Evolutionary conservation across 2,797 vertebrate genomes (phyloP).

Genomic region (Percopsis omiscomaycus): DNA sequence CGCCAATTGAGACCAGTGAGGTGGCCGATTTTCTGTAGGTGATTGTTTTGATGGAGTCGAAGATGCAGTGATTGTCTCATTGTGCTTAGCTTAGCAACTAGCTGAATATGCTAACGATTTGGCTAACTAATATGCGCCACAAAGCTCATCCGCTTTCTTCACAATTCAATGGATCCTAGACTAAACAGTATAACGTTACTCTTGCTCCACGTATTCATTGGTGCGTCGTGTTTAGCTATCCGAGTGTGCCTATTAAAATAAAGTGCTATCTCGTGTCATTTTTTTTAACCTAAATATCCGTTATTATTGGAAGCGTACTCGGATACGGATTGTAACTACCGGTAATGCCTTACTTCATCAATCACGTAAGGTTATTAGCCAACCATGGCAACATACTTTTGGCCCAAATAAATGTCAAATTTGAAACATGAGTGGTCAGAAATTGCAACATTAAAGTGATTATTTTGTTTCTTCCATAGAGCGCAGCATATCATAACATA

Average conservation of each 20-base stretch:
- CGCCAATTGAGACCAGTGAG: background rate
- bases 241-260: constrained; percentile 4
- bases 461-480: background rate
- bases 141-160: constrained; percentile 67
- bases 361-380: constrained; percentile 9
- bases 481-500: background rate
- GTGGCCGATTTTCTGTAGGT: background rate
- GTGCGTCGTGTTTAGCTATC: constrained; percentile 1
- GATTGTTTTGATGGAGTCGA: constrained; percentile 48
- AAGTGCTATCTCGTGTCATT: constrained; percentile 14
- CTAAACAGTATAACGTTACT: constrained; percentile 56
- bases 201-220: background rate
- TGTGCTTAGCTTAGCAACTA: constrained; percentile 56
- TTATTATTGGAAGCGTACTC: constrained; percentile 60
- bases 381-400: background rate
- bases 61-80: constrained; percentile 63
- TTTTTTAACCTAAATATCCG: constrained; percentile 61
- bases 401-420: background rate
- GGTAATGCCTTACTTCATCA: constrained; percentile 17
- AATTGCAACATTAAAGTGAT: constrained; percentile 15
- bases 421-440: background rate
- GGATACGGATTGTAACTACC: constrained; percentile 10
- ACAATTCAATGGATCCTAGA: constrained; percentile 41
- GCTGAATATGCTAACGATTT: constrained; percentile 60
- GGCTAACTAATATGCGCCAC: constrained; percentile 73